Base-by-base conservation (phyloP, 2,888 invertebrate genomes). In the Lasioglossum leucozonium region DNA sequence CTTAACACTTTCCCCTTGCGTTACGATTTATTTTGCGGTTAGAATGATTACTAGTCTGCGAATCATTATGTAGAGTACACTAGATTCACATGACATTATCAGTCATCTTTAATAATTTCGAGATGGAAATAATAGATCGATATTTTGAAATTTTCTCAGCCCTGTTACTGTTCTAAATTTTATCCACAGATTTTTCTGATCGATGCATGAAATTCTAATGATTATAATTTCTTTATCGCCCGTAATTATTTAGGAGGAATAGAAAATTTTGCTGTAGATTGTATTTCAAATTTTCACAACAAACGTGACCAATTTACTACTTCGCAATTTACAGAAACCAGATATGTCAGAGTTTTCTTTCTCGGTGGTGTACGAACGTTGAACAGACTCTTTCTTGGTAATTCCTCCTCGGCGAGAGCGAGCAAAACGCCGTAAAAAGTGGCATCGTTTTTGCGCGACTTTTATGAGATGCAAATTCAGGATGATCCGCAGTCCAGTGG, bases 401-500 rank as follows among this genome's bases (percentile, higher is more conserved):
- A 55, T 55, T 55, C 11, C n/a, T n/a, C 0, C 55, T n/a, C 11
- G 58, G 6, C 30, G 8, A 34, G 3, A 18, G 8, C 16, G 30
- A 8, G 30, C 62, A 62, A 30, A 34, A 34, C 62, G 18, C 2
- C 18, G 16, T 16, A 62, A 62, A 62, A 62, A 62, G 0, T 18
- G 30, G 1, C 2, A 18, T 62, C 34, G 30, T 62, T 62, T 62
- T 62, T 62, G 30, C 62, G 16, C 18, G 62, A 62, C 34, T 62
- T 62, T 62, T 62, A 62, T 62, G 62, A 34, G 62, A 62, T 62
- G 62, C 34, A 62, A 62, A 62, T 62, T 30, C 26, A 34, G 8
- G 62, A 34, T 34, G 62, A 62, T 30, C 62, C 62, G 62, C 62
- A 62, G 62, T 34, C 30, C 62, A 18, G 62, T 62, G 62, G 62